Evolutionary conservation across 1,140 invertebrate genomes (phyloP).

Genomic region (Brachionus koreanus): DNA sequence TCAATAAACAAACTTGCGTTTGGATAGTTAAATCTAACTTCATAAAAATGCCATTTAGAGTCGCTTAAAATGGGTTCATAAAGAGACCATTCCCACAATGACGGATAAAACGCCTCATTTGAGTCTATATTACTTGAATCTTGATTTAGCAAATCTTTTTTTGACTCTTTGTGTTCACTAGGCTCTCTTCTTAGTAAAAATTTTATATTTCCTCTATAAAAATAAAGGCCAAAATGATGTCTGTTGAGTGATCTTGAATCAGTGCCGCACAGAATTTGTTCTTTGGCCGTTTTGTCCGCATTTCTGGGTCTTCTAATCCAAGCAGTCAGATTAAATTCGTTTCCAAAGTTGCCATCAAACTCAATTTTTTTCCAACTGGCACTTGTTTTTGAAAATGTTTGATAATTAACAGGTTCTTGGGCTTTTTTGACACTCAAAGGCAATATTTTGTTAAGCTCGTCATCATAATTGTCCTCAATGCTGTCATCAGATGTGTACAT

Average conservation of each 20-base stretch:
- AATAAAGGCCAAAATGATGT: slow-evolving; percentile 41
- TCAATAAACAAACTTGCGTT: slow-evolving; percentile 29
- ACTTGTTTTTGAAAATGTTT: neutral
- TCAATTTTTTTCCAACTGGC: slow-evolving; percentile 21
- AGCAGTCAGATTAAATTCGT: neutral
- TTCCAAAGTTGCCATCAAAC: slow-evolving; percentile 22
- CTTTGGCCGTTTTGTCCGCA: slow-evolving; percentile 5
- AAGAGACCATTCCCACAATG: slow-evolving; percentile 30
- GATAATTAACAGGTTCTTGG: neutral
- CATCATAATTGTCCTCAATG: neutral
- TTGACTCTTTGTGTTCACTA: neutral
- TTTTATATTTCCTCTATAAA: slow-evolving; percentile 40
- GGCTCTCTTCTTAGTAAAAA: slow-evolving; percentile 26
- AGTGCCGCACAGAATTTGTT: slow-evolving; percentile 37
- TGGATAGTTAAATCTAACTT: slow-evolving; percentile 34
- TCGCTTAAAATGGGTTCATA: slow-evolving; percentile 18
- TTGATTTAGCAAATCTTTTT: neutral
- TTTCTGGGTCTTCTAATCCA: slow-evolving; percentile 25
- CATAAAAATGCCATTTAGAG: slow-evolving; percentile 40
- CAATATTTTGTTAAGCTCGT: neutral
- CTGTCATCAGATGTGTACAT: neutral
- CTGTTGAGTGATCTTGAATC: slow-evolving; percentile 22
- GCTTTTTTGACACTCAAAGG: neutral
- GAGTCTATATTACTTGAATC: slow-evolving; percentile 26
- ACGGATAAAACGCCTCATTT: slow-evolving; percentile 40